Base-by-base conservation (phyloP, 2,113 vertebrate species). In the Tragelaphus scriptus region DNA sequence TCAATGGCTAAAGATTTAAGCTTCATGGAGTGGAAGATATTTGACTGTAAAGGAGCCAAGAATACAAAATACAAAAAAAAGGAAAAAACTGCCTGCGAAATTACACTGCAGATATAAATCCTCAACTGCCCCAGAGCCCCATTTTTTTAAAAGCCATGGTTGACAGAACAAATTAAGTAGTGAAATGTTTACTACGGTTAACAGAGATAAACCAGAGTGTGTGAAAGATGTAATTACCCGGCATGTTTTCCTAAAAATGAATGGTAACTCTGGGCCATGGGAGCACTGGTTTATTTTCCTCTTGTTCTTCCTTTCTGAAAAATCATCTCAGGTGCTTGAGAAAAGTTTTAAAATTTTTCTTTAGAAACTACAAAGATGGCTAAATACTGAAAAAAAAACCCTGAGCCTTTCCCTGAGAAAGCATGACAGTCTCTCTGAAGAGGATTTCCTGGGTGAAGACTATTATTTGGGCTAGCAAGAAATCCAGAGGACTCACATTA, bases 11-110 rank as follows among this genome's bases (percentile, higher is more conserved):
- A 97, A 95, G 92, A 97, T 79, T 68, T 92, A 97, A 94, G 81
- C 77, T 96, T 96, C 96, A 89, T 49, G 59, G 56, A 97, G 88
- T 90, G 15, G 97, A 97, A 98, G 97, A 97, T 92, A 96, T 91
- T 92, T 96, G 82, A 98, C 65, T 97, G 61, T 79, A 98, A 98
- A 96, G 71, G 95, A 92, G 58, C 59, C 95, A 97, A 97, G 91
- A 97, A 97, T 82, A 51, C 28, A 75, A 87, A 96, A 89, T n/a
- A n/a, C n/a, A n/a, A n/a, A n/a, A n/a, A 10, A 28, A 23, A 90
- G 21, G 49, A 65, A 94, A 25, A 71, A 89, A 51, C 32, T 97
- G 91, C 94, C 79, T 95, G 28, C 71, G 65, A 97, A 94, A 98
- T 97, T n/a, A 96, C 89, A 94, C 32, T 71, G 63, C 32, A 94